These are phyloP conservation scores for Vidua chalybeata DNA, from an alignment of 2,113 vertebrate species.

Conservation along the genomic window DNA sequence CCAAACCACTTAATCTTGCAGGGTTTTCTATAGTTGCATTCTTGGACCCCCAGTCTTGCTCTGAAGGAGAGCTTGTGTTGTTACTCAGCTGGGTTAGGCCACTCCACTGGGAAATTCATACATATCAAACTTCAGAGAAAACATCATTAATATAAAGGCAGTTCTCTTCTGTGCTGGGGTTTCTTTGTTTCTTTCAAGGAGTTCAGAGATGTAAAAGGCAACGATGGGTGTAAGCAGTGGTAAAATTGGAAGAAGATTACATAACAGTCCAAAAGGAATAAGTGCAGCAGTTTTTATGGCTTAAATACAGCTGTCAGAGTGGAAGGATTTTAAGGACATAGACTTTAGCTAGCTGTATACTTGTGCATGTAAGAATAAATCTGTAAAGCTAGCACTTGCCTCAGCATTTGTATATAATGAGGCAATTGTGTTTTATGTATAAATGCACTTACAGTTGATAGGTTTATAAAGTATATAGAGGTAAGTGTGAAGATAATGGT, in stretches of 20 bases:
- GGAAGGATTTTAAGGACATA: conserved; percentile 1
- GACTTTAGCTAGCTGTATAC: not conserved
- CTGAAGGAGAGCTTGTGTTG: not conserved
- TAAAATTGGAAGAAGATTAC: conserved; percentile 24
- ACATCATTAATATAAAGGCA: not conserved
- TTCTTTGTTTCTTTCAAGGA: not conserved
- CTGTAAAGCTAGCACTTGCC: not conserved
- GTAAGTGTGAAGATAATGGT: not conserved
- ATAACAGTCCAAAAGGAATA: not conserved
- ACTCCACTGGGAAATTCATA: not conserved
- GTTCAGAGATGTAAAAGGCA: not conserved
- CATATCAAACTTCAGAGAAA: not conserved
- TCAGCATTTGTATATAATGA: not conserved
- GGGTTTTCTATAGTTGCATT: not conserved
- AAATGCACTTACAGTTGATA: not conserved
- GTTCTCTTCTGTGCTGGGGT: not conserved
- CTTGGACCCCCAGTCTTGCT: not conserved
- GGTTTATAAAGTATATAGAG: not conserved
- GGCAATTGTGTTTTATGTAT: not conserved
- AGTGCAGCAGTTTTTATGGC: not conserved
- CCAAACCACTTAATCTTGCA: not conserved
- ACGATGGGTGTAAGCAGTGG: not conserved
- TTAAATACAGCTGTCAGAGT: conserved; percentile 7
- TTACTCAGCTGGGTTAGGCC: not conserved
- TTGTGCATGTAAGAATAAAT: not conserved